phyloP scores from a whole-genome alignment of 2,888 invertebrate genomes.

The Trissolcus japonicus region DNA sequence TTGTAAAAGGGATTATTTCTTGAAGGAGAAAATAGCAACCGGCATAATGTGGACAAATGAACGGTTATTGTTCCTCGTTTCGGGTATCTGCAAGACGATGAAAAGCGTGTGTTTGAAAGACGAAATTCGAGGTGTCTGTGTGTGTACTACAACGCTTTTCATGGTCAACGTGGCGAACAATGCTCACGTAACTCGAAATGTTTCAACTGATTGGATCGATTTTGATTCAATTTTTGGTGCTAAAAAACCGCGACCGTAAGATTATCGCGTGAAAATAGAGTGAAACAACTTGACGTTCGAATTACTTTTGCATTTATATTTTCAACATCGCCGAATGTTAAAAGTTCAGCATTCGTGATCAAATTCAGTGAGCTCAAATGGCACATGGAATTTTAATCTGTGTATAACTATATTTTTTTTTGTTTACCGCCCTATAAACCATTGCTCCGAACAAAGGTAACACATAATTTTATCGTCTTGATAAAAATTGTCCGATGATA shows the following conservation, averaged over 20 bases:
- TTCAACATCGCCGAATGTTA: too few species aligned
- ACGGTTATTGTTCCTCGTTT: constrained; percentile 49
- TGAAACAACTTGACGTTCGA: too few species aligned
- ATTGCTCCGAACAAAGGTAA: too few species aligned
- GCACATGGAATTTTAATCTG: too few species aligned
- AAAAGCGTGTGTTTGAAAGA: constrained; percentile 27
- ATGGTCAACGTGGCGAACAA: constrained; percentile 27
- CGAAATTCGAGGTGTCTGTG: constrained; percentile 36
- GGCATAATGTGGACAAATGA: constrained; percentile 51
- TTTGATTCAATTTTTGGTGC: constrained; percentile 42
- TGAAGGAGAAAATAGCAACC: constrained; percentile 9
- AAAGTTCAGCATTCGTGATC: too few species aligned
- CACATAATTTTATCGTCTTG: too few species aligned
- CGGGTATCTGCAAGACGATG: constrained; percentile 28
- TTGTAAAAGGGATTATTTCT: constrained; percentile 33
- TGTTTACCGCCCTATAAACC: too few species aligned
- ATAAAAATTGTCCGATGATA: too few species aligned
- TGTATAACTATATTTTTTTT: too few species aligned
- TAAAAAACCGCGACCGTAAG: constrained; percentile 29
- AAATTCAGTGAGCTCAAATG: background rate
- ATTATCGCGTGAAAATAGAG: constrained; percentile 24
- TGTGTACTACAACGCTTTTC: constrained; percentile 29
- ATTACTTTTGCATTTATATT: too few species aligned
- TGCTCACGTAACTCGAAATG: constrained; percentile 45
- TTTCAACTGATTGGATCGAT: constrained; percentile 51